phyloP scores from a whole-genome alignment of 2,797 vertebrate species.

The Spinus olivaceus region DNA sequence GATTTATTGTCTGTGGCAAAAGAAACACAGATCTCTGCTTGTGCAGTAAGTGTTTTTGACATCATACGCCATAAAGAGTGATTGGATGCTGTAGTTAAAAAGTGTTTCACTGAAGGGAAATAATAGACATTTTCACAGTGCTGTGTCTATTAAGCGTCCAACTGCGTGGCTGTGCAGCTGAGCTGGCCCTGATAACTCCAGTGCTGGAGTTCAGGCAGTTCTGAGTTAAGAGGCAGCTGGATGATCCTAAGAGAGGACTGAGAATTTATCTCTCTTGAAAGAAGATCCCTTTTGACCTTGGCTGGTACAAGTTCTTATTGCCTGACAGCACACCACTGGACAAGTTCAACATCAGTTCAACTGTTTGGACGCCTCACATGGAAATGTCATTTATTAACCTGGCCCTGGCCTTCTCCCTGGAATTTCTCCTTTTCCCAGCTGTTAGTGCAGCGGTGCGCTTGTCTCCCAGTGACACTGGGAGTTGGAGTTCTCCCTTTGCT shows the following conservation, averaged over 20 bases:
- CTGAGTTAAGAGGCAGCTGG: neutral
- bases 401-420: neutral
- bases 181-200: neutral
- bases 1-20: constrained; percentile 85
- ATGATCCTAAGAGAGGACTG: neutral
- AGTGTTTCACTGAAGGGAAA: constrained; percentile 38
- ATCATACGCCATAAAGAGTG: constrained; percentile 62
- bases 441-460: neutral
- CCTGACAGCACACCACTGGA: neutral
- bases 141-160: neutral
- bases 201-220: neutral
- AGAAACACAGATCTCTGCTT: constrained; percentile 79
- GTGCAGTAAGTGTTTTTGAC: constrained; percentile 77
- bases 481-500: neutral
- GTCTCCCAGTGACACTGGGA: neutral
- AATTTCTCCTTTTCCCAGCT: neutral
- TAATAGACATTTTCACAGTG: constrained; percentile 7
- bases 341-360: neutral
- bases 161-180: neutral
- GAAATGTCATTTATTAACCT: neutral
- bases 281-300: neutral
- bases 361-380: neutral
- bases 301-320: neutral
- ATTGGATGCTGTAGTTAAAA: constrained; percentile 57
- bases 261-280: neutral